Base-by-base conservation (phyloP, 2,113 vertebrate genomes). In the Chaetodon trifascialis region DNA sequence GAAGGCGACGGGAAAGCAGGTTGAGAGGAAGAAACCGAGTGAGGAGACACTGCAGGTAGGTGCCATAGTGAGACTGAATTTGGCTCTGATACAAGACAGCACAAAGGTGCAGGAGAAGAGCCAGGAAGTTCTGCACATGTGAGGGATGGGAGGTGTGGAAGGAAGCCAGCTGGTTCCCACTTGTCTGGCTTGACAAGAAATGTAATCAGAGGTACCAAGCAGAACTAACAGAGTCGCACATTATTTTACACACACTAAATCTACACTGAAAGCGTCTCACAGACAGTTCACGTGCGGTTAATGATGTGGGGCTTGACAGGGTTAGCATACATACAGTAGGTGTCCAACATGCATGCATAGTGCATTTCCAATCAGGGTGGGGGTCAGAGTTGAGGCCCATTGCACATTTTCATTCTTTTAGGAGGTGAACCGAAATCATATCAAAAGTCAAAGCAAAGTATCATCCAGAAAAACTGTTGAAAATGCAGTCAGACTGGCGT, bases 91-190 rank as follows among this genome's bases (percentile, higher is more conserved):
- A 77, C 51, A 23, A 38, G 64, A 59, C 56, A 67, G 79, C 78
- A 76, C 64, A 72, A 55, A 82, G 63, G 74, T 51, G 17, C 66
- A 58, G 56, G 9, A 56, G 64, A 77, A 86, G 71, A 65, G 58
- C 46, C 46, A 49, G 25, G 11, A 56, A 58, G 73, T 49, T 72
- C 71, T 80, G 54, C 52, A 60, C 38, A 58, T 73, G 69, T 83
- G 84, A 92, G 63, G 56, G 58, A 66, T 38, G 46, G 40, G 68
- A 81, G 86, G 62, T 69, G 79, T 34, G 66, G 79, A 88, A 91
- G 75, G 83, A 89, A 89, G 86, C 76, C 71, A 65, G 69, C 69
- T 90, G 82, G 83, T 87, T 87, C 88, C 68, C 46, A 46, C 85
- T 82, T 52, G 54, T 85, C 67, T 72, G 34, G 62, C 81, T 79